A percentile compares a stretch with the other conserved stretches of the same genome.
These are phyloP conservation scores for Pseudochromis fuscus DNA, from an alignment of 2,797 vertebrate genomes.

Conservation along the genomic window DNA sequence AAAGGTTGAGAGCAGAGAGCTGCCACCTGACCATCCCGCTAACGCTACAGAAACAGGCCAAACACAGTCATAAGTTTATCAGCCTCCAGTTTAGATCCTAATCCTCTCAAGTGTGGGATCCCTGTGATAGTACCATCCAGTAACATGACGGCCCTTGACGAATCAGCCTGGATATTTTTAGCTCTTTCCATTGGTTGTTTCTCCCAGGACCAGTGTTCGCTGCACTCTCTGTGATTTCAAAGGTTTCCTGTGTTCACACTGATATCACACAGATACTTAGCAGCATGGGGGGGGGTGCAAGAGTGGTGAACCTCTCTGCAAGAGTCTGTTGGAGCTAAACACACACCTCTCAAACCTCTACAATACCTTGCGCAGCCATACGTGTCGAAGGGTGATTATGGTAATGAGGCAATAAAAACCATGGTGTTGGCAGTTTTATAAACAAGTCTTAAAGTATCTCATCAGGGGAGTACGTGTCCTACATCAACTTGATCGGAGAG, in stretches of 20 bases:
- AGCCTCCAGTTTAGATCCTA: constrained; percentile 3
- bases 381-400: constrained; percentile 10
- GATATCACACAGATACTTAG: constrained; percentile 18
- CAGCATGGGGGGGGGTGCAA: neutral
- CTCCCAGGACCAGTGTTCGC: constrained; percentile 26
- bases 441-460: constrained; percentile 44
- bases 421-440: constrained; percentile 39
- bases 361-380: too few relatives aligned
- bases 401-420: constrained; percentile 56
- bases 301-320: neutral
- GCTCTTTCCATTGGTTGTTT: constrained; percentile 33
- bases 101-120: constrained; percentile 19
- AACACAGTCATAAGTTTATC: neutral
- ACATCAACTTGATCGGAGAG: constrained; percentile 23
- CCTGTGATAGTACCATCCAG: neutral
- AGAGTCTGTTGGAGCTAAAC: neutral
- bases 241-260: constrained; percentile 35
- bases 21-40: constrained; percentile 38
- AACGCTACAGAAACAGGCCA: neutral
- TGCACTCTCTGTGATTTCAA: constrained; percentile 17
- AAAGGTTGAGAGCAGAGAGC: constrained; percentile 25
- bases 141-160: constrained; percentile 19
- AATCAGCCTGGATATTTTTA: constrained; percentile 54
- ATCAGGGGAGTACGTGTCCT: constrained; percentile 40
- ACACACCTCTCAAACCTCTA: too few relatives aligned